A percentile compares a stretch with the other conserved stretches of the same genome.
phyloP scores from a whole-genome alignment of 2,888 invertebrate genomes.

The Beris morrisii region DNA sequence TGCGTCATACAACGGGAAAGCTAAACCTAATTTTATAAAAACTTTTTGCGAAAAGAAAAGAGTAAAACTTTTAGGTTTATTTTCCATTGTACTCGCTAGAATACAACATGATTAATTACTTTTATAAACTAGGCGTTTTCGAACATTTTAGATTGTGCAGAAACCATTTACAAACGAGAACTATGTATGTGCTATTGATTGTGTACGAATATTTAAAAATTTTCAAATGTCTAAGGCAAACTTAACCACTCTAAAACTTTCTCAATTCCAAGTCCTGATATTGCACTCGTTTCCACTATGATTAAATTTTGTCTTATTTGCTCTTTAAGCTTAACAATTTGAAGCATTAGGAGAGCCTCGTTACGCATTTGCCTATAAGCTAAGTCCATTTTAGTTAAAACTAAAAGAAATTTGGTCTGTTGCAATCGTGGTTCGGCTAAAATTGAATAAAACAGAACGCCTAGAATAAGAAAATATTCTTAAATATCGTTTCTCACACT shows the following conservation, averaged over 20 bases:
- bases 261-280: slow-evolving; percentile 70
- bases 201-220: too few species aligned
- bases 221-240: too few species aligned
- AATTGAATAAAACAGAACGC: slow-evolving; percentile 76
- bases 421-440: slow-evolving; percentile 71
- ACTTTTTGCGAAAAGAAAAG: too few species aligned
- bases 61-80: too few species aligned
- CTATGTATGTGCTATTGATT: too few species aligned
- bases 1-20: too few species aligned
- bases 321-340: slow-evolving; percentile 68
- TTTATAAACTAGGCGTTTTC: too few species aligned
- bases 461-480: slow-evolving; percentile 59
- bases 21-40: too few species aligned
- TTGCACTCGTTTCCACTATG: slow-evolving; percentile 74
- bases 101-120: too few species aligned
- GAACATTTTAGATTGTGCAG: too few species aligned
- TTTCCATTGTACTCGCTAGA: too few species aligned
- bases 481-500: not conserved
- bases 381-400: slow-evolving; percentile 81
- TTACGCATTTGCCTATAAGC: slow-evolving; percentile 86
- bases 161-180: too few species aligned
- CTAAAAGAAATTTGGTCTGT: slow-evolving; percentile 69
- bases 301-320: slow-evolving; percentile 70
- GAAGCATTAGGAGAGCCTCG: slow-evolving; percentile 80
- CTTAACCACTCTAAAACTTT: slow-evolving; percentile 66